Evolutionary conservation across 2,113 vertebrate species (phyloP), one percentile per base, ranked within the genome.

Genomic region (Passer domesticus): DNA sequence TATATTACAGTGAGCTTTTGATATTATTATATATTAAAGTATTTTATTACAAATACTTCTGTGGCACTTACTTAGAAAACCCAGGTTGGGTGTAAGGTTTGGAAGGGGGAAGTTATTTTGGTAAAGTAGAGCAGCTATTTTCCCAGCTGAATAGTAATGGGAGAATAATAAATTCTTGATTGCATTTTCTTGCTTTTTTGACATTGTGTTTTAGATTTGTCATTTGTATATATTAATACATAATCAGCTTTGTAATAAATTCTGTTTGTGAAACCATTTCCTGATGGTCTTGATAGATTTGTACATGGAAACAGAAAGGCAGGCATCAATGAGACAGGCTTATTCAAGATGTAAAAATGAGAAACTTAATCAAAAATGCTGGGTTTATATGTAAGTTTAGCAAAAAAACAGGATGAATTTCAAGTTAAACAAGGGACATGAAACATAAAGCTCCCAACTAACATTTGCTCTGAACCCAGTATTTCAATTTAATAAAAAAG

Each of bases 171-270:
- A 96, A 97, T 93, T 93, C 83, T 94, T 97, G 95, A 96, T 96
- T 97, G 78, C 96, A 94, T 97, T 97, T 97, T 97, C 97, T 96
- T 95, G 92, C 88, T 97, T 98, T 97, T 97, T 97, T 97, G 96
- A 96, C 95, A 97, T 95, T 97, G 92, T 96, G 96, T 78, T 97
- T 96, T 96, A 96, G 96, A 93, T 97, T 97, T 97, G 95, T 96
- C 95, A 97, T 97, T 97, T 97, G 97, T 98, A 98, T 98, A 95
- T 93, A 97, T 98, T 97, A 97, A 98, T 97, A 97, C 77, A 60
- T 96, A 97, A 97, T 96, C 91, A 95, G 95, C 89, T 97, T 96
- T 97, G 94, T 96, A 98, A 96, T 97, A 98, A 97, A 97, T 97
- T 95, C 84, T 96, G 94, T 95, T 95, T 92, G 74, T 88, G 90